Evolutionary conservation across 2,797 vertebrate species (phyloP).

Genomic region (Bovichtus diacanthus): DNA sequence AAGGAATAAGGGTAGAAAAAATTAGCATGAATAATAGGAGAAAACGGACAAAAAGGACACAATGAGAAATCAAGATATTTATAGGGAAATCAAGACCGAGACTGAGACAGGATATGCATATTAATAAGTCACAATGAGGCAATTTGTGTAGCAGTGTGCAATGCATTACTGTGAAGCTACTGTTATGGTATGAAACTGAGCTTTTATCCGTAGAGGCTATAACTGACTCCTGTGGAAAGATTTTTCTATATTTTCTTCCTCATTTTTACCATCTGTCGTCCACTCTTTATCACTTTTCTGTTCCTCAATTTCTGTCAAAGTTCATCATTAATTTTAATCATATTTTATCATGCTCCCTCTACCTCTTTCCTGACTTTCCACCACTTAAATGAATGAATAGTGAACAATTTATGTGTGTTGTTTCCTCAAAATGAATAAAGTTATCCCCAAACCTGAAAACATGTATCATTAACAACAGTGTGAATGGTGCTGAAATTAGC

Average conservation of each 20-base stretch:
- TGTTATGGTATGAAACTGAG: slow-evolving; percentile 22
- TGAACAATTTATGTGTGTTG: not conserved
- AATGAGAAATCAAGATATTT: slow-evolving; percentile 10
- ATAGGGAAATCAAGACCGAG: slow-evolving; percentile 9
- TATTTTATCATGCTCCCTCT: not conserved
- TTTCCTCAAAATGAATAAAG: not conserved
- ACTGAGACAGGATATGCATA: slow-evolving; percentile 13
- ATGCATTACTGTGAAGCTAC: slow-evolving; percentile 15
- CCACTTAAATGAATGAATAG: not conserved
- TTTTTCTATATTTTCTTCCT: not conserved
- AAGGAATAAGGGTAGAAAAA: not conserved
- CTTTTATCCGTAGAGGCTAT: slow-evolving; percentile 12
- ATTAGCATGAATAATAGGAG: not conserved
- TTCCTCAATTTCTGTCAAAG: not conserved
- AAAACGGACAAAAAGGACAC: not conserved
- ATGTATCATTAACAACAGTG: not conserved
- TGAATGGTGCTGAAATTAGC: not conserved
- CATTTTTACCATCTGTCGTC: slow-evolving; percentile 30
- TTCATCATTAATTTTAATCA: too few species aligned
- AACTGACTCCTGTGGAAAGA: slow-evolving; percentile 6
- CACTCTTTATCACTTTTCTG: not conserved
- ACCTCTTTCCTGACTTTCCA: not conserved
- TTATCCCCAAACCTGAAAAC: not conserved
- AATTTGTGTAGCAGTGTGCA: slow-evolving; percentile 7
- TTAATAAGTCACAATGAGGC: slow-evolving; percentile 26